phyloP scores from a whole-genome alignment of 2,888 invertebrate species.

The Thelaira solivaga region DNA sequence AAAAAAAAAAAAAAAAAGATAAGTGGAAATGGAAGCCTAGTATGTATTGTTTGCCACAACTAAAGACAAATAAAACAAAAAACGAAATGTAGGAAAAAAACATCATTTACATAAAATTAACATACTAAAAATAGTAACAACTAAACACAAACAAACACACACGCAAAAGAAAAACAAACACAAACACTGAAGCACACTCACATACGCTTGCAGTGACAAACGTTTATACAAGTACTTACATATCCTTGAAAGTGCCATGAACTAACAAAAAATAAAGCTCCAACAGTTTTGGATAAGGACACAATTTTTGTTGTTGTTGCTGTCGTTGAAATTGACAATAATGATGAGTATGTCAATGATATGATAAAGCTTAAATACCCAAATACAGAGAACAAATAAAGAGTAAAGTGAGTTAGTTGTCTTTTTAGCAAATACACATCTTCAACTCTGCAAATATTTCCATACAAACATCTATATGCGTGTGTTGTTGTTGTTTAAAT shows the following conservation, averaged over 20 bases:
- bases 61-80: conserved; percentile 37
- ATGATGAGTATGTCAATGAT: conserved; percentile 21
- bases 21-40: too few species aligned
- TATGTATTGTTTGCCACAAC: too few species aligned
- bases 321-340: conserved; percentile 5
- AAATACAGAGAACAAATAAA: too few species aligned
- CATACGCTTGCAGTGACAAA: neutral
- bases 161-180: conserved; percentile 12
- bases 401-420: too few species aligned
- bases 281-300: conserved; percentile 21
- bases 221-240: neutral
- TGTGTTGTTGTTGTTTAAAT: neutral
- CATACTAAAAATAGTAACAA: conserved; percentile 22
- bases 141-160: conserved; percentile 23
- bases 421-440: too few species aligned
- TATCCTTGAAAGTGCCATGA: neutral
- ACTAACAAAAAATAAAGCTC: conserved; percentile 6
- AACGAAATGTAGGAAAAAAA: conserved; percentile 42
- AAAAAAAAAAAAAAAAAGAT: conserved; percentile 1
- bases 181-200: neutral
- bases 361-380: conserved; percentile 35
- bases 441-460: too few species aligned
- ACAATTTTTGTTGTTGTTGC: conserved; percentile 20
- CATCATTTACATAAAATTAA: conserved; percentile 60
- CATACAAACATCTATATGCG: neutral